These are phyloP conservation scores for Rhombomys opimus DNA, from an alignment of 2,113 vertebrate species.

Conservation along the genomic window DNA sequence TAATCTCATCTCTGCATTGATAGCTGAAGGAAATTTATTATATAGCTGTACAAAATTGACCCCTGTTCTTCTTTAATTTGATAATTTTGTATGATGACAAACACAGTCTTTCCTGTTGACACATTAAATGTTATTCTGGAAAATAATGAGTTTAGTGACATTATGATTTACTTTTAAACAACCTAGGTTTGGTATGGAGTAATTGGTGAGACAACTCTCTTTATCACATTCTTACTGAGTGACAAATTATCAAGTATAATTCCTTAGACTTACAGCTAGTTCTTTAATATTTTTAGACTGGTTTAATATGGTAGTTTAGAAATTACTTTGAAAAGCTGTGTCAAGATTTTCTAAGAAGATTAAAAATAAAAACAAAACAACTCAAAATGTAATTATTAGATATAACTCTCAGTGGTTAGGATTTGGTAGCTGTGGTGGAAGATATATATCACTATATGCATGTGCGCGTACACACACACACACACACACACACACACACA, in stretches of 20 bases:
- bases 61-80: neutral
- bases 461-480: neutral
- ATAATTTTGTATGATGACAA: slow-evolving; percentile 29
- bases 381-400: neutral
- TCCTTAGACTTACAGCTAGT: neutral
- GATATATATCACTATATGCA: neutral
- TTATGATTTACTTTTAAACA: neutral
- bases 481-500: no score
- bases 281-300: neutral
- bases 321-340: neutral
- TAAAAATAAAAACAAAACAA: neutral
- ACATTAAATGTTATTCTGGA: slow-evolving; percentile 14
- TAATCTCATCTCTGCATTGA: neutral
- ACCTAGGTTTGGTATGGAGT: slow-evolving; percentile 25
- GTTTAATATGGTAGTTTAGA: neutral
- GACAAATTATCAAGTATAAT: neutral
- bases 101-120: neutral
- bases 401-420: neutral
- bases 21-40: neutral
- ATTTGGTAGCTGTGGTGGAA: neutral
- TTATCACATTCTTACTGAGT: neutral
- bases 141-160: slow-evolving; percentile 6
- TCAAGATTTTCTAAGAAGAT: neutral
- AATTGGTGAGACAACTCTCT: neutral
- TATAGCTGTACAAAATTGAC: neutral